Evolutionary conservation across 1,140 invertebrate species (phyloP).

Genomic region (Heliconius congener): DNA sequence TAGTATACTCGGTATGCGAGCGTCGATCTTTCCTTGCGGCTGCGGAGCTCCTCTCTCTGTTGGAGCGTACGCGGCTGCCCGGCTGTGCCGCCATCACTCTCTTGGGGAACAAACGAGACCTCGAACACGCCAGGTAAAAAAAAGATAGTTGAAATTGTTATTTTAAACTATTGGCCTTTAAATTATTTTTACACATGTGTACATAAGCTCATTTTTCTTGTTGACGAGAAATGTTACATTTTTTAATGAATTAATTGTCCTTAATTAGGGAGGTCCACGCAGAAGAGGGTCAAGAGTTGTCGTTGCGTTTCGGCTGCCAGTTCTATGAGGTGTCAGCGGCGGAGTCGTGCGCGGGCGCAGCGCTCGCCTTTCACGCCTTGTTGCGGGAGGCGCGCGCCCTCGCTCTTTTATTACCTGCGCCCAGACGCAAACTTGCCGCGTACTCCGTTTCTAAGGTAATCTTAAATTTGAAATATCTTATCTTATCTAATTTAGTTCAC

Average conservation of each 20-base stretch:
- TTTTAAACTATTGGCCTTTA: too few species aligned
- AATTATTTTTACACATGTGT: background rate
- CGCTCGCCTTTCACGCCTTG: slow-evolving; percentile 89
- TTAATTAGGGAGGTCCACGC: slow-evolving; percentile 86
- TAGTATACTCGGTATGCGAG: slow-evolving; percentile 92
- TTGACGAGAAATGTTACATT: background rate
- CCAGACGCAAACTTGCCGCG: slow-evolving; percentile 87
- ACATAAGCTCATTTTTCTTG: background rate
- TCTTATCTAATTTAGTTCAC: too few species aligned
- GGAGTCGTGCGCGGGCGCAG: slow-evolving; percentile 89
- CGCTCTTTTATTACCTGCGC: slow-evolving; percentile 86
- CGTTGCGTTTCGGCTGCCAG: slow-evolving; percentile 89
- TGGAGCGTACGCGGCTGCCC: slow-evolving; percentile 85
- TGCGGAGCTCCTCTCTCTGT: slow-evolving; percentile 86
- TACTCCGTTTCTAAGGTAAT: slow-evolving; percentile 89
- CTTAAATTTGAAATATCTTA: background rate
- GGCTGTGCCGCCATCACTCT: slow-evolving; percentile 88
- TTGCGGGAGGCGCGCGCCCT: slow-evolving; percentile 87
- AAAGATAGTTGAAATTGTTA: background rate
- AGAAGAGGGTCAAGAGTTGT: slow-evolving; percentile 90
- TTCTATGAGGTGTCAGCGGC: slow-evolving; percentile 94
- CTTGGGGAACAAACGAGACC: slow-evolving; percentile 91
- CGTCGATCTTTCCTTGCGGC: slow-evolving; percentile 88
- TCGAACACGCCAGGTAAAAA: slow-evolving; percentile 88
- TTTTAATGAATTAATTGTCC: background rate